Percentiles rank a stretch among this genome's conserved stretches.
phyloP scores from a whole-genome alignment of 2,113 vertebrate species.

The Gallinago paraguaiae region DNA sequence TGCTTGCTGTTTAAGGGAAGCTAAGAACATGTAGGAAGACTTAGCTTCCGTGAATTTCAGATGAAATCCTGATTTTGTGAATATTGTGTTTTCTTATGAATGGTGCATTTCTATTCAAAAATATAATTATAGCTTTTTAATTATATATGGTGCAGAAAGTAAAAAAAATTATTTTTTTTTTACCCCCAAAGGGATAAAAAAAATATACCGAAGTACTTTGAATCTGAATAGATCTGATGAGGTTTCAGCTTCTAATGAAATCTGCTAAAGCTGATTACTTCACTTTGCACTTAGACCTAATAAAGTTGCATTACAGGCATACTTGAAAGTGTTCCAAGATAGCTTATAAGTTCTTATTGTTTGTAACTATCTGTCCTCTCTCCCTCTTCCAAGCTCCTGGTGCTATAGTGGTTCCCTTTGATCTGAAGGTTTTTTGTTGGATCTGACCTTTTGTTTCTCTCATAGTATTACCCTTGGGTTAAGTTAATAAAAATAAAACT shows the following conservation, averaged over 20 bases:
- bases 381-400: not conserved
- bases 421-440: not conserved
- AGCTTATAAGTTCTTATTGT: not conserved
- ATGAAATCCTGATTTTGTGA: not conserved
- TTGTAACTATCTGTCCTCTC: not conserved
- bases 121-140: not conserved
- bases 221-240: not conserved
- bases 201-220: not conserved
- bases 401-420: not conserved
- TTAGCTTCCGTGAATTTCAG: not conserved
- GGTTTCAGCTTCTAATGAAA: not conserved
- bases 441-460: not conserved
- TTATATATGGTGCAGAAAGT: not conserved
- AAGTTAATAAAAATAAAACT: not conserved
- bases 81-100: not conserved
- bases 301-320: not conserved
- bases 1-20: not conserved
- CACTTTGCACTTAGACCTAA: slow-evolving; percentile 11
- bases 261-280: not conserved
- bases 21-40: not conserved
- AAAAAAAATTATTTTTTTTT: not conserved
- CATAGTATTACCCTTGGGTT: not conserved
- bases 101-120: too few relatives aligned
- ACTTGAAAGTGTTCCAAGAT: slow-evolving; percentile 9
- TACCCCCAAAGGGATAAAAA: not conserved